Conservation (phyloP, 2,113 vertebrate species). For the Oxygymnocypris stewartii region DNA sequence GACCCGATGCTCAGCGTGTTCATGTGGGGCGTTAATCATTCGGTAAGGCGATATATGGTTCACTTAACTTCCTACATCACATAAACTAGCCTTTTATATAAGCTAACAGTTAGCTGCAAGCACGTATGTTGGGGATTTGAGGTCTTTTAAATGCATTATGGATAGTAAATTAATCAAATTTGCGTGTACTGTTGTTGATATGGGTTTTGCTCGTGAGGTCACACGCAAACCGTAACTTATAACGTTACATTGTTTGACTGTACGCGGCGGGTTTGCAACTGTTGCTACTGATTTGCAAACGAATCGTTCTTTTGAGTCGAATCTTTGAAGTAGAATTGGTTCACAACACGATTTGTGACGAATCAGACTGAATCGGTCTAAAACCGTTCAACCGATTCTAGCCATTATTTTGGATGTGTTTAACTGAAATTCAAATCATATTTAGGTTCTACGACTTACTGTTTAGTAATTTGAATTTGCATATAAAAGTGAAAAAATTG, state of each 20-base stretch:
- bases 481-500: too few relatives aligned
- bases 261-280: slow-evolving; percentile 12
- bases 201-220: slow-evolving; percentile 5
- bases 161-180: not conserved
- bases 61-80: slow-evolving; percentile 27
- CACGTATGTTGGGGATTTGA: not conserved
- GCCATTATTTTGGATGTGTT: not conserved
- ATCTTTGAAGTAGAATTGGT: not conserved
- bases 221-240: not conserved
- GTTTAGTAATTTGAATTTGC: not conserved
- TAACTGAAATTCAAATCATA: not conserved
- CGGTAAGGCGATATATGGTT: slow-evolving; percentile 74
- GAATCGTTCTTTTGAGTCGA: slow-evolving; percentile 9
- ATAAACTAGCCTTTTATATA: slow-evolving; percentile 30
- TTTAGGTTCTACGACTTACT: not conserved
- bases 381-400: not conserved
- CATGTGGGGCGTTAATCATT: slow-evolving; percentile 93
- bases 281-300: slow-evolving; percentile 13
- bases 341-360: not conserved
- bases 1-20: slow-evolving; percentile 90
- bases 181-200: not conserved
- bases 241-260: not conserved
- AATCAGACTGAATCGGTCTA: not conserved
- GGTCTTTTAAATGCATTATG: not conserved
- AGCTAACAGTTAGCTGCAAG: slow-evolving; percentile 49